phyloP scores from a whole-genome alignment of 2,113 vertebrate species.

The Dicrurus megarhynchus region DNA sequence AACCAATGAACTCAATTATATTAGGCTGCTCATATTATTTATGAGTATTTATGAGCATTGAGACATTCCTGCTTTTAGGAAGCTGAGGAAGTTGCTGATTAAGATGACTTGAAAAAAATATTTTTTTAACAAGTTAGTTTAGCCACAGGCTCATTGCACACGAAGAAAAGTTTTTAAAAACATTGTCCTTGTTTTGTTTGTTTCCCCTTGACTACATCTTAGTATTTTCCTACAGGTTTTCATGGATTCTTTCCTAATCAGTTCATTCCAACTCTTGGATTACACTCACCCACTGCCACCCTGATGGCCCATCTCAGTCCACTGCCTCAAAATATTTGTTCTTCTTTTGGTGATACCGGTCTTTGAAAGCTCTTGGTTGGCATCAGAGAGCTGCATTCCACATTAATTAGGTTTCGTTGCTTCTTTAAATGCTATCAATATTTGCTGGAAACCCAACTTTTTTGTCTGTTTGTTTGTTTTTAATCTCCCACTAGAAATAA shows the following conservation, averaged over 20 bases:
- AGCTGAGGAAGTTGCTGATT: neutral
- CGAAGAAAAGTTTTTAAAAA: neutral
- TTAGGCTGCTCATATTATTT: neutral
- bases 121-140: neutral
- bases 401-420: neutral
- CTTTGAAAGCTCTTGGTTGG: neutral
- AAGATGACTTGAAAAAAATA: neutral
- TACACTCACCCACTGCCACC: accelerated
- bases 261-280: neutral
- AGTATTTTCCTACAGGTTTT: neutral
- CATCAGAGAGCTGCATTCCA: neutral
- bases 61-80: neutral
- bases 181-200: neutral
- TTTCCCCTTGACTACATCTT: neutral
- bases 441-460: neutral
- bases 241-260: neutral
- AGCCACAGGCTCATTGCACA: neutral
- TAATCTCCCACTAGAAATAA: neutral
- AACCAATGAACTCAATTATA: neutral
- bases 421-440: neutral
- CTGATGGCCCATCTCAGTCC: neutral
- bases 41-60: neutral
- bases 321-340: neutral
- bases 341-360: neutral
- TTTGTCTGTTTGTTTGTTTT: neutral